Evolutionary conservation across 2,888 invertebrate species (phyloP), one percentile per base, ranked within the genome.

Genomic region (Parnassius orleans): DNA sequence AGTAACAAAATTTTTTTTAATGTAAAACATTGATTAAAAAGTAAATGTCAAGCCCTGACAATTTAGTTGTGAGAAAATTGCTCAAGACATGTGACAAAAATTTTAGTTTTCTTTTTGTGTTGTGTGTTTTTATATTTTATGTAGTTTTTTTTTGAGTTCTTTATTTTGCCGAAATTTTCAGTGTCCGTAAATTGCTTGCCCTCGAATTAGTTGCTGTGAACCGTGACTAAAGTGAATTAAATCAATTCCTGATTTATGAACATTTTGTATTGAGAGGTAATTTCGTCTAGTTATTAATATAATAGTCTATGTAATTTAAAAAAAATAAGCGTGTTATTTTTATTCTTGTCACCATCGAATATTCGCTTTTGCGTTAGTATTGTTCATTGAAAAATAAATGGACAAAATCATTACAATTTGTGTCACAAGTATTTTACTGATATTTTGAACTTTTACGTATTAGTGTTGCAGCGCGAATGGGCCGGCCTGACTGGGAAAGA

Each of bases 121-220:
- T 88, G 84, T 90, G 88, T 90, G 89, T 91, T 88, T 88, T 85
- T 83, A 81, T 83, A 79, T 82, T 78, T 84, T 87, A 90, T 90
- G 90, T 90, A 90, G 87, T 88, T 86, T 87, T 82, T 79, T 79
- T 83, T 82, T 65, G 75, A 77, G 77, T 68, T 67, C 79, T 79
- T 82, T 81, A 80, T 80, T 83, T 79, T 83, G 84, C 76, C 88
- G 84, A 90, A 91, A 91, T 90, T 90, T 80, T 81, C 76, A 74
- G 90, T 91, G 84, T 80, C 71, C 68, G 68, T 14, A 71, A 68
- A 75, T 47, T 65, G 60, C 33, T 64, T 60, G 60, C 62, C 11
- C 51, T 59, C 57, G 61, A 56, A 55, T 60, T 66, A 19, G 41
- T 56, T 47, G 65, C 71, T 72, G 66, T 74, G 76, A 48, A 75